Evolutionary conservation across 2,888 invertebrate genomes (phyloP).

Genomic region (Alloscopus bannaensis): DNA sequence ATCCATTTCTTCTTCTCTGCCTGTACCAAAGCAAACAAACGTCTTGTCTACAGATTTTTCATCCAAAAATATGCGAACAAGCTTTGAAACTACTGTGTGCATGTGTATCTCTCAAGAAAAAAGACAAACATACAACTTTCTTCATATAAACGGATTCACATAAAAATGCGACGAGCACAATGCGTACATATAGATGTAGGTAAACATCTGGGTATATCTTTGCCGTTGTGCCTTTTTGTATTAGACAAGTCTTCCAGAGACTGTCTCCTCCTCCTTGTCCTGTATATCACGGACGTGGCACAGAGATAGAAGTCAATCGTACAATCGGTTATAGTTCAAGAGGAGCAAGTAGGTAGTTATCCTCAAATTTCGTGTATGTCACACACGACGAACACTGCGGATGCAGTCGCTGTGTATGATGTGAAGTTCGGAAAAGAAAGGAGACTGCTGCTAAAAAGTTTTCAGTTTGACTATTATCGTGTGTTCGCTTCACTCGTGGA

Average conservation of each 20-base stretch:
- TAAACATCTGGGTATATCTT: too few relatives aligned
- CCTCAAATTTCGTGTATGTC: slow-evolving; percentile 34
- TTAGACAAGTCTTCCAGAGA: too few relatives aligned
- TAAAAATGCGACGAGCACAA: too few relatives aligned
- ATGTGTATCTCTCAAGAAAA: too few relatives aligned
- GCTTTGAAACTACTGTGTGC: too few relatives aligned
- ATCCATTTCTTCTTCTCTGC: background rate
- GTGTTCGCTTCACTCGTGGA: slow-evolving; percentile 18
- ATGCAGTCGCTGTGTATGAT: slow-evolving; percentile 6
- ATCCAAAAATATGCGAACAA: too few relatives aligned
- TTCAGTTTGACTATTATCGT: slow-evolving; percentile 33
- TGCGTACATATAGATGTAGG: too few relatives aligned
- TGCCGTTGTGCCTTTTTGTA: too few relatives aligned
- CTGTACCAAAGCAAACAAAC: background rate
- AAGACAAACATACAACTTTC: too few relatives aligned
- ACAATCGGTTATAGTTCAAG: slow-evolving; percentile 42
- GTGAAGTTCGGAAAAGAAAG: too few relatives aligned
- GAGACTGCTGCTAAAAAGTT: slow-evolving; percentile 26
- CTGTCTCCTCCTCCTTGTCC: slow-evolving; percentile 4
- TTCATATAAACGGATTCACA: too few relatives aligned
- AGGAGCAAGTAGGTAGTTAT: slow-evolving; percentile 13
- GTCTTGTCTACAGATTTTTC: too few relatives aligned
- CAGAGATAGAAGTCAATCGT: slow-evolving; percentile 51
- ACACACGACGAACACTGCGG: background rate
- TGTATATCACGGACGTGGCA: slow-evolving; percentile 51